These are phyloP conservation scores for Thymelicus lineola DNA, from an alignment of 2,888 invertebrate genomes.

Conservation along the genomic window DNA sequence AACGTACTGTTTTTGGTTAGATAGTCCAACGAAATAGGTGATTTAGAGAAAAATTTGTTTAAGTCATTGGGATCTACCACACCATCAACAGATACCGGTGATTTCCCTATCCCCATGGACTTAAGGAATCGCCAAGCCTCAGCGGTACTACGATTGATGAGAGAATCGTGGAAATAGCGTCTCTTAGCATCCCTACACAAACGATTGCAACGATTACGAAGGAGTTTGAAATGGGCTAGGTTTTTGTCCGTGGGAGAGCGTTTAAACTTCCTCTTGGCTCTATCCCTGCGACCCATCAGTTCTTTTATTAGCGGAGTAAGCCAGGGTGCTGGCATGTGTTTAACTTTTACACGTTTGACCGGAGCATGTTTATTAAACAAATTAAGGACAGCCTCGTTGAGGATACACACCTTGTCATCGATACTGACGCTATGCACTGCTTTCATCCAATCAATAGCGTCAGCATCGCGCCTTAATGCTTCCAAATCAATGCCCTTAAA, in stretches of 20 bases:
- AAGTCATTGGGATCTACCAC: slow-evolving; percentile 19
- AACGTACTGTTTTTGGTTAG: background rate
- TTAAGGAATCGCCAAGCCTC: slow-evolving; percentile 23
- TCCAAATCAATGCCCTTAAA: slow-evolving; percentile 13
- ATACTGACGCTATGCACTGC: background rate
- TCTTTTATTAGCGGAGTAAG: background rate
- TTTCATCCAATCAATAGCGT: background rate
- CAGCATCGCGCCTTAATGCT: background rate
- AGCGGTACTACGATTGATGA: no score
- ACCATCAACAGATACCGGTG: background rate
- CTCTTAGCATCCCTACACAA: no score
- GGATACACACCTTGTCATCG: background rate
- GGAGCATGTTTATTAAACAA: slow-evolving; percentile 20
- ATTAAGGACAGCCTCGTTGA: background rate
- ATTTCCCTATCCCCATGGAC: slow-evolving; percentile 24
- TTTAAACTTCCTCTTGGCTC: no score
- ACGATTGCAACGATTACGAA: no score
- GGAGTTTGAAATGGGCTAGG: no score
- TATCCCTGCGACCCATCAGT: slow-evolving; percentile 17
- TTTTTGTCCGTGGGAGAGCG: no score
- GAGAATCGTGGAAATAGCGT: no score
- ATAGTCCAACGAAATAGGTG: background rate
- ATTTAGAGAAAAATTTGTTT: slow-evolving; percentile 12
- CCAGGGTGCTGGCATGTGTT: slow-evolving; percentile 24
- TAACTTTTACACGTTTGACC: slow-evolving; percentile 9